These are phyloP conservation scores for Epicauta chinensis DNA, from an alignment of 1,140 invertebrate species.

Conservation along the genomic window DNA sequence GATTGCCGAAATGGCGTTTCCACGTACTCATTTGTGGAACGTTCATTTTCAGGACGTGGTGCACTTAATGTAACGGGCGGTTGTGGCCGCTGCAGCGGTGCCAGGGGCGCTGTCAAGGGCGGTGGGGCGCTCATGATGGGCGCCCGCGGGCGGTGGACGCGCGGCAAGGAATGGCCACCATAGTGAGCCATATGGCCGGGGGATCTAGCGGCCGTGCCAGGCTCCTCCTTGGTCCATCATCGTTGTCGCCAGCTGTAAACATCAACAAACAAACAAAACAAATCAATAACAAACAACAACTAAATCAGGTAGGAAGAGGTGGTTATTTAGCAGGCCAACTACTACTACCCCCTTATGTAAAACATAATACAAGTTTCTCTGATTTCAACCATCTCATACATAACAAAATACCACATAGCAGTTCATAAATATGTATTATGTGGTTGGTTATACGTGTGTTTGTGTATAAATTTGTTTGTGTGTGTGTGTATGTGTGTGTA, in stretches of 20 bases:
- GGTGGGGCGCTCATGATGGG: constrained; percentile 42
- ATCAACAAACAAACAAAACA: constrained; percentile 28
- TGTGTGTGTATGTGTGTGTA: no score
- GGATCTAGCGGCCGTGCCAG: constrained; percentile 47
- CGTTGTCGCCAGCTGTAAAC: constrained; percentile 52
- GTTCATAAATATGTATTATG: constrained; percentile 35
- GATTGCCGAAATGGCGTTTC: constrained; percentile 62
- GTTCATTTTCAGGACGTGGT: constrained; percentile 69
- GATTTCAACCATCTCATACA: no score
- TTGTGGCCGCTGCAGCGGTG: constrained; percentile 42
- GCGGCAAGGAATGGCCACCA: constrained; percentile 56
- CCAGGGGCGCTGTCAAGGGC: constrained; percentile 40
- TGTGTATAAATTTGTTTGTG: no score
- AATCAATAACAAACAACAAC: background rate
- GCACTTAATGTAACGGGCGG: constrained; percentile 57
- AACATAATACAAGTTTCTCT: no score
- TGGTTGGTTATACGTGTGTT: no score
- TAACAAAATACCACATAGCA: constrained; percentile 9
- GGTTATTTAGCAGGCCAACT: background rate
- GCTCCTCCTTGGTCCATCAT: constrained; percentile 55
- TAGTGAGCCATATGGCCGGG: constrained; percentile 50
- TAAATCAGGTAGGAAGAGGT: background rate
- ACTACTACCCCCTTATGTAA: no score
- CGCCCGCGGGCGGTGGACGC: constrained; percentile 53
- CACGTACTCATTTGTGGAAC: constrained; percentile 77